Conservation (phyloP, 2,797 vertebrate genomes). For the Coreius guichenoti region DNA sequence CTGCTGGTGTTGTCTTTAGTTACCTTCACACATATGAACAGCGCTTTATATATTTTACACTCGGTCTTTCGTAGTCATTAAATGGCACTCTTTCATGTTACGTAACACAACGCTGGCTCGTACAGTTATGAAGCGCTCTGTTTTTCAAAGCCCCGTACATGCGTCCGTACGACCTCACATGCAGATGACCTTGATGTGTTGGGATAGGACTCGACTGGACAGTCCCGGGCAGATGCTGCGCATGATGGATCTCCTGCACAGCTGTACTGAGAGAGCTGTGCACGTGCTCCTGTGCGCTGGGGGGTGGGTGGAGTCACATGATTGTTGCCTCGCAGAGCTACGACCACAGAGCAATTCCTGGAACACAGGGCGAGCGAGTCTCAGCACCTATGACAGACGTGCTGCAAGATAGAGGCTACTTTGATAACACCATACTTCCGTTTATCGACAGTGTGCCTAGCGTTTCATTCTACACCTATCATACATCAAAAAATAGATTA, state of each 20-base stretch:
- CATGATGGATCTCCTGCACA: not conserved
- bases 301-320: slow-evolving; percentile 59
- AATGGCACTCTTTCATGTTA: slow-evolving; percentile 13
- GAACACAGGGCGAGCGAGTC: not conserved
- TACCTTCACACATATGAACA: not conserved
- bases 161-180: not conserved
- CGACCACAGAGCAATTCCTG: not conserved
- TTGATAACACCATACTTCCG: not conserved
- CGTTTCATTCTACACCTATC: not conserved
- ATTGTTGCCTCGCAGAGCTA: slow-evolving; percentile 12
- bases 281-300: slow-evolving; percentile 23
- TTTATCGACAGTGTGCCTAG: not conserved
- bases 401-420: not conserved
- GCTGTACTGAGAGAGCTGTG: slow-evolving; percentile 18
- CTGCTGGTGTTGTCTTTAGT: not conserved
- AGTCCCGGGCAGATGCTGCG: not conserved
- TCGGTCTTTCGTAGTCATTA: not conserved
- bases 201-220: not conserved
- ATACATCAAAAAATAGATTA: not conserved
- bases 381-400: not conserved
- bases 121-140: slow-evolving; percentile 1
- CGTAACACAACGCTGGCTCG: not conserved
- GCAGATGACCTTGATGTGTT: not conserved
- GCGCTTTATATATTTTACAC: slow-evolving; percentile 7
- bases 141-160: not conserved